phyloP scores from a whole-genome alignment of 2,888 invertebrate species.

The Amiota communis region DNA sequence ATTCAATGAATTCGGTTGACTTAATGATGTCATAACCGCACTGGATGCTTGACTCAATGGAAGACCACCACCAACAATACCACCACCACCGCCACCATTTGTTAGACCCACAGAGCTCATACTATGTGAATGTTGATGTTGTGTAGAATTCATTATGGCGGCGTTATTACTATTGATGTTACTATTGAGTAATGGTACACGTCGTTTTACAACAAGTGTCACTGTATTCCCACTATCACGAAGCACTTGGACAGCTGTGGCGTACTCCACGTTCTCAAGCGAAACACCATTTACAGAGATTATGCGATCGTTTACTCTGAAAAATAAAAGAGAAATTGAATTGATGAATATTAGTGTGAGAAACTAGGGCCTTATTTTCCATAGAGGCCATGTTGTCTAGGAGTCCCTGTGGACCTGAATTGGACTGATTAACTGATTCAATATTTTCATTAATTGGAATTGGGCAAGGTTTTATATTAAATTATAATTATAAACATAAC shows the following conservation, averaged over 20 bases:
- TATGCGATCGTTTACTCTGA: constrained; percentile 97
- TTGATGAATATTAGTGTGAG: background rate
- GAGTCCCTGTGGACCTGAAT: too few species aligned
- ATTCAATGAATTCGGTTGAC: constrained; percentile 68
- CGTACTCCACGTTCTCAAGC: constrained; percentile 97
- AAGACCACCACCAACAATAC: constrained; percentile 28
- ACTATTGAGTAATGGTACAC: constrained; percentile 75
- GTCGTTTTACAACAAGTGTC: constrained; percentile 88
- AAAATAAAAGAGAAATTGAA: constrained; percentile 45
- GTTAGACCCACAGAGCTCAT: constrained; percentile 69
- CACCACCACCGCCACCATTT: constrained; percentile 43
- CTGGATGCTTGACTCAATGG: constrained; percentile 42
- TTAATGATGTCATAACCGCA: constrained; percentile 56
- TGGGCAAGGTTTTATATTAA: background rate
- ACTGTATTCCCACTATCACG: constrained; percentile 93
- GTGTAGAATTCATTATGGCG: constrained; percentile 53
- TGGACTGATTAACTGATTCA: too few species aligned
- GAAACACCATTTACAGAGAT: constrained; percentile 97
- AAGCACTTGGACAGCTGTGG: constrained; percentile 91
- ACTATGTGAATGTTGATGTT: constrained; percentile 72
- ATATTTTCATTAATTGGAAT: background rate
- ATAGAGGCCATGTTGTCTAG: too few species aligned
- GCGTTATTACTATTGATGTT: constrained; percentile 38
- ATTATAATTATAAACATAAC: background rate
- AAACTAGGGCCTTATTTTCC: background rate